Percentiles rank a stretch among this genome's conserved stretches.
Conservation (phyloP, 2,797 vertebrate species). For the Premnoplex brunnescens region DNA sequence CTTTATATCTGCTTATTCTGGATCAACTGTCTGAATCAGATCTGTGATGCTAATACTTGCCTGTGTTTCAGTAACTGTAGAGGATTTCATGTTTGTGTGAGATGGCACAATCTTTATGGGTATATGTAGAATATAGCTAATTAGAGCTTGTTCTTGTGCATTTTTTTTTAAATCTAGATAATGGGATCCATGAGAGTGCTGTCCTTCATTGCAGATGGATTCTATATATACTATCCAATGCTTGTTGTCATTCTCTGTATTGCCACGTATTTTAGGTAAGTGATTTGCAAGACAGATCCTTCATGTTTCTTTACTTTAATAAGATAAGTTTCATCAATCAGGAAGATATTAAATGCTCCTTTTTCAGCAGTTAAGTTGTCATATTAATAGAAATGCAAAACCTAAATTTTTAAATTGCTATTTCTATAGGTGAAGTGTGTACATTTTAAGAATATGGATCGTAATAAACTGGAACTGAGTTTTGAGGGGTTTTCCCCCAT, state of each 20-base stretch:
- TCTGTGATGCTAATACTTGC: not conserved
- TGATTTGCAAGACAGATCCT: not conserved
- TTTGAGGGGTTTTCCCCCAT: fast-evolving
- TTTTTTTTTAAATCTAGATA: conserved; percentile 81
- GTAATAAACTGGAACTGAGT: not conserved
- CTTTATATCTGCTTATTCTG: not conserved
- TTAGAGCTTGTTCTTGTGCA: not conserved
- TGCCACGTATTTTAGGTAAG: conserved; percentile 96
- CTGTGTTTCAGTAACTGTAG: not conserved
- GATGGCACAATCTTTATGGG: not conserved
- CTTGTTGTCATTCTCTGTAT: conserved; percentile 95
- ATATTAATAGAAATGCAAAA: not conserved
- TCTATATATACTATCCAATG: conserved; percentile 99
- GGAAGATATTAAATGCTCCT: not conserved
- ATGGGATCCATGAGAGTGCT: conserved; percentile 97
- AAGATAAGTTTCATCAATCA: not conserved
- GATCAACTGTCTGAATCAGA: not conserved
- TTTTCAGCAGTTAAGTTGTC: not conserved
- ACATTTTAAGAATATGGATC: not conserved
- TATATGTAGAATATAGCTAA: not conserved
- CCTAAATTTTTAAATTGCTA: not conserved
- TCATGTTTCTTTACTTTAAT: not conserved
- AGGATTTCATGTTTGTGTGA: not conserved
- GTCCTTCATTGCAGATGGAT: conserved; percentile 94
- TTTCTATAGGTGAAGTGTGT: not conserved